Evolutionary conservation across 2,888 invertebrate species (phyloP), one percentile per base, ranked within the genome.

Genomic region (Acanthopleura granulata): DNA sequence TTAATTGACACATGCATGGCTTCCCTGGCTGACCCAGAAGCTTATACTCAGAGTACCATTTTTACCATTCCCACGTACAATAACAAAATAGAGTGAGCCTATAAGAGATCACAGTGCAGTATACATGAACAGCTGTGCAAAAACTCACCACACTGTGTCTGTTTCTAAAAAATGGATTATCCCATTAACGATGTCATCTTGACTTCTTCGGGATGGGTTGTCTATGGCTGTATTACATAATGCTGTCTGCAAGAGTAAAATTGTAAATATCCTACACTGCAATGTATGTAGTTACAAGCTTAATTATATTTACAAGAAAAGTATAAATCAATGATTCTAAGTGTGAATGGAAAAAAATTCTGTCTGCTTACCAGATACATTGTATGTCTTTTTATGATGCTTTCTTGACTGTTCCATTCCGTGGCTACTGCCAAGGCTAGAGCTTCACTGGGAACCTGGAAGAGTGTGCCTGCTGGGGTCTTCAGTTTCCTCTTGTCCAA

Each of bases 321-420:
- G 14, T 61, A 25, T 25, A 72, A 61, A 66, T 29, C 49, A 73
- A 25, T 22, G 14, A 49, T 25, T 16, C 12, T 49, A 16, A 49
- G n/a, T 50, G 49, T 6, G 22, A 12, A 18, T 74, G 49, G 40
- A 62, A 29, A n/a, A 61, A 22, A 27, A 30, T 57, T 11, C 16
- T 73, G 12, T 11, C 4, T 40, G 40, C 89, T 92, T 92, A 96
- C 96, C 92, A 98, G 91, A 91, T 98, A 97, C 98, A 98, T 98
- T 61, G 93, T 93, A 72, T 94, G 94, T 84, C 93, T 94, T 77
- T 94, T 91, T 80, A 99, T 95, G 74, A 92, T 91, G 40, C 95
- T 94, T 79, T 93, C 93, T 90, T 99, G 98, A 11, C 94, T 92
- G 84, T 96, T 95, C 96, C 99, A 99, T 92, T 99, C 99, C 49